Base-by-base conservation (phyloP, 2,113 vertebrate species). In the Cyprinodon variegatus region DNA sequence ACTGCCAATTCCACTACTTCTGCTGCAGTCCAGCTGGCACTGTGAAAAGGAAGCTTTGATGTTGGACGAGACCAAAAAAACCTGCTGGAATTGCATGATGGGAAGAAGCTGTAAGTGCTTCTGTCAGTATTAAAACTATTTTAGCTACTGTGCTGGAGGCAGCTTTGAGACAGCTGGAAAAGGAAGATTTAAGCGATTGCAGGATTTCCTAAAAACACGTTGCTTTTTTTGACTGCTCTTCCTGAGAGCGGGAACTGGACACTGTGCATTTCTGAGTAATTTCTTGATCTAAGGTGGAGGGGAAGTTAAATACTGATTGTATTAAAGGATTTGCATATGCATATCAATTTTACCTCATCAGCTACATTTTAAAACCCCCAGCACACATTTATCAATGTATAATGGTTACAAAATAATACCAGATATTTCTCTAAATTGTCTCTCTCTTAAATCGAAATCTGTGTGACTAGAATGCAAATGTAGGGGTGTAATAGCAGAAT, bases 21-120 rank as follows among this genome's bases (percentile, higher is more conserved):
- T 80, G 74, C 38, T 76, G 59, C 76, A 64, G 77, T 88, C 86
- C 88, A 92, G 77, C 85, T 91, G 89, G 90, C 88, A 83, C 63
- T 65, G 17, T n/a, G 61, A 86, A 66, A 77, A 13, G 14, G 67
- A 68, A n/a, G 22, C 84, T 92, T 91, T 89, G 90, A 92, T 89
- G 87, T 87, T 53, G 45, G 68, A 13, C 71, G 66, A 77, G 65
- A 78, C 83, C 74, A 84, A 71, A 71, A 71, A 80, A 84, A 82
- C 74, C 43, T 43, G 57, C 78, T 83, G 86, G 83, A 84, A 82
- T 73, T 76, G 69, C 83, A 90, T 86, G 71, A 87, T 83, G 78
- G 77, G 60, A 37, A 43, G 62, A 61, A 81, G 77, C 82, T 82
- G 67, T 71, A 75, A 78, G 86, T 29, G 4, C 39, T 74, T 82